Base-by-base conservation (phyloP, 2,888 invertebrate species). In the Heliconius sara region DNA sequence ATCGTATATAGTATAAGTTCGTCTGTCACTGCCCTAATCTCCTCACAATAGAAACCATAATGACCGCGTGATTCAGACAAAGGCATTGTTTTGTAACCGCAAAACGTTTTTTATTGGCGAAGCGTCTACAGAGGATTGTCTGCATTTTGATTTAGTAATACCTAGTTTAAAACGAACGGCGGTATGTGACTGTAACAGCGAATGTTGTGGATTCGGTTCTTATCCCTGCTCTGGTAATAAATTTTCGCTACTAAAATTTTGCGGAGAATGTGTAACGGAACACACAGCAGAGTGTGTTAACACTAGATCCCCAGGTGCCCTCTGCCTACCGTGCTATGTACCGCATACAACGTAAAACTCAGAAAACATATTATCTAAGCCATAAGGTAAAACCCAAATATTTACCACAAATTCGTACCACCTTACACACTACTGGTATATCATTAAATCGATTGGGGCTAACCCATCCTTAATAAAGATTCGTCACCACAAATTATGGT, bases 31-130 rank as follows among this genome's bases (percentile, higher is more conserved):
- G 22, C 65, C 65, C 43, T 66, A 47, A 75, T 47, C 27, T 43
- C 43, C 19, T 52, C 13, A 72, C 60, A 78, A 67, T 25, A 67
- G 43, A 74, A 68, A 34, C 65, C 71, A 65, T 74, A 74, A 67
- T 43, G 67, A 63, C 67, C 74, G 57, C 74, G 72, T 74, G 78
- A 78, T 74, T 78, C 78, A 78, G 66, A 74, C 60, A 77, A 63
- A 63, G 43, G 43, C 66, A 78, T 73, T 78, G 66, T 78, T 74
- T 74, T n/a, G 57, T 78, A 43, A 74, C 78, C 74, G 65, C 78
- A 68, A 67, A 39, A 60, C 57, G 73, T 34, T 34, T 60, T 72
- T 73, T 73, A 73, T 73, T 73, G 57, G 60, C 34, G 60, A 47
- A n/a, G 73, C 34, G 60, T 30, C 57, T 73, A 73, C 34, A 39